phyloP scores from a whole-genome alignment of 1,140 invertebrate genomes.

The Meteorus sp. region DNA sequence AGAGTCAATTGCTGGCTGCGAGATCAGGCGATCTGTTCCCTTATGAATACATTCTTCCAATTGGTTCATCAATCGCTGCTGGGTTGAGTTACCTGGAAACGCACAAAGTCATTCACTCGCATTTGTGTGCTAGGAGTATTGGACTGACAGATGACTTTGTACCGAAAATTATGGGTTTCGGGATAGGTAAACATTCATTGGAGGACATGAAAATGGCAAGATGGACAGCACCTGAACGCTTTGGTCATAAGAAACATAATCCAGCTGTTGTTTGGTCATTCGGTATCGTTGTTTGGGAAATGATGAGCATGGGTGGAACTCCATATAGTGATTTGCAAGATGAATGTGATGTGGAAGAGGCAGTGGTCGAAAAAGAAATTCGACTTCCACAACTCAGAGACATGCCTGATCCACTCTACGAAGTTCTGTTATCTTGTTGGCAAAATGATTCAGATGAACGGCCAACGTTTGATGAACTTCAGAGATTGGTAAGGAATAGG shows the following conservation, averaged over 20 bases:
- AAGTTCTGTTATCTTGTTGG: slow-evolving; percentile 84
- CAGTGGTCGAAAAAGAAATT: slow-evolving; percentile 66
- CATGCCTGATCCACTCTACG: slow-evolving; percentile 76
- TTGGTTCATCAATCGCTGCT: slow-evolving; percentile 65
- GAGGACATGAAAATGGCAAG: slow-evolving; percentile 66
- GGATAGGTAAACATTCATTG: slow-evolving; percentile 62
- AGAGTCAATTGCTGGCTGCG: slow-evolving; percentile 68
- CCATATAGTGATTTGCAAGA: slow-evolving; percentile 69
- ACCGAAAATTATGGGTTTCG: slow-evolving; percentile 75
- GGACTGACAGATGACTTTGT: slow-evolving; percentile 63
- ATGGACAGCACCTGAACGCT: slow-evolving; percentile 78
- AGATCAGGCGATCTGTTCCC: slow-evolving; percentile 64
- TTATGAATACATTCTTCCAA: slow-evolving; percentile 64
- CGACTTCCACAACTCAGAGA: slow-evolving; percentile 73
- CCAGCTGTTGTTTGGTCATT: slow-evolving; percentile 81
- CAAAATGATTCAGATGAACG: slow-evolving; percentile 79
- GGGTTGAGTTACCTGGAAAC: slow-evolving; percentile 51
- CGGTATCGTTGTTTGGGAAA: slow-evolving; percentile 81
- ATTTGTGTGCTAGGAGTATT: slow-evolving; percentile 73
- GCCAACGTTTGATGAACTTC: slow-evolving; percentile 68
- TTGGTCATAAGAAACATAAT: slow-evolving; percentile 67
- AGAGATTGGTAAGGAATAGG: slow-evolving; percentile 53
- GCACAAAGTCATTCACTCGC: slow-evolving; percentile 70
- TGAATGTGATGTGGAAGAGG: slow-evolving; percentile 69
- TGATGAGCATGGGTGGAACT: slow-evolving; percentile 79